A percentile compares a stretch with the other conserved stretches of the same genome.
Conservation (phyloP, 2,113 vertebrate genomes). For the Acanthisitta chloris region DNA sequence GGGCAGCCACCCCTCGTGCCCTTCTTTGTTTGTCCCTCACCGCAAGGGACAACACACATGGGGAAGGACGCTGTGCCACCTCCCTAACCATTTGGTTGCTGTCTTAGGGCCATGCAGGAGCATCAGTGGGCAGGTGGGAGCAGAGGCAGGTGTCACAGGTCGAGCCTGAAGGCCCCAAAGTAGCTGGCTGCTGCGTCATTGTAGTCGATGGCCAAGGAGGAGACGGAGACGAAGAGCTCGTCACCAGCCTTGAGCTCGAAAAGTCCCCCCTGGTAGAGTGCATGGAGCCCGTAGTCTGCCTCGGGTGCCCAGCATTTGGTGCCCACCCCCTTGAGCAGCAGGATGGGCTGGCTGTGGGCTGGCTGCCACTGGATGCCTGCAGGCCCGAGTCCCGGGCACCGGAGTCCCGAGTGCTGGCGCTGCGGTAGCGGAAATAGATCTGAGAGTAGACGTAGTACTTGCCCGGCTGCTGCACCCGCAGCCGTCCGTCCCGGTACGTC, state of each 20-base stretch:
- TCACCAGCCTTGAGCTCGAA: constrained; percentile 84
- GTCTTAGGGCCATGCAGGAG: fast-evolving
- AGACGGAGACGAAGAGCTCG: constrained; percentile 87
- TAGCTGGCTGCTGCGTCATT: constrained; percentile 81
- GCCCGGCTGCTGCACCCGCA: constrained; percentile 82
- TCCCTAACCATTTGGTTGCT: fast-evolving
- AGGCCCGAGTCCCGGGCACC: constrained; percentile 74
- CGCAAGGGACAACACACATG: fast-evolving
- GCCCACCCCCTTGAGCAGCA: constrained; percentile 86
- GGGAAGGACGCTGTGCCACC: fast-evolving
- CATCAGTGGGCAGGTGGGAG: neutral
- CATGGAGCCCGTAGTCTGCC: constrained; percentile 84
- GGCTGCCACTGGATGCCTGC: constrained; percentile 86
- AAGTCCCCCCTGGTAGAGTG: constrained; percentile 86
- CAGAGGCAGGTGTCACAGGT: constrained; percentile 64
- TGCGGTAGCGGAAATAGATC: constrained; percentile 82
- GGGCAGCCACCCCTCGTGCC: fast-evolving
- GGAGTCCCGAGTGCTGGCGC: constrained; percentile 55
- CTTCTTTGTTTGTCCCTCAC: neutral
- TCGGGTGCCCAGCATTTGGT: constrained; percentile 87
- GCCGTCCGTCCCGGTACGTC: constrained; percentile 79
- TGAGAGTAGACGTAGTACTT: constrained; percentile 88
- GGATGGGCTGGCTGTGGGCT: constrained; percentile 78
- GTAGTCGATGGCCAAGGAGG: constrained; percentile 79
- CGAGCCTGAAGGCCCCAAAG: constrained; percentile 84